Evolutionary conservation across 2,113 vertebrate genomes (phyloP).

Genomic region (Ceratotherium simum): DNA sequence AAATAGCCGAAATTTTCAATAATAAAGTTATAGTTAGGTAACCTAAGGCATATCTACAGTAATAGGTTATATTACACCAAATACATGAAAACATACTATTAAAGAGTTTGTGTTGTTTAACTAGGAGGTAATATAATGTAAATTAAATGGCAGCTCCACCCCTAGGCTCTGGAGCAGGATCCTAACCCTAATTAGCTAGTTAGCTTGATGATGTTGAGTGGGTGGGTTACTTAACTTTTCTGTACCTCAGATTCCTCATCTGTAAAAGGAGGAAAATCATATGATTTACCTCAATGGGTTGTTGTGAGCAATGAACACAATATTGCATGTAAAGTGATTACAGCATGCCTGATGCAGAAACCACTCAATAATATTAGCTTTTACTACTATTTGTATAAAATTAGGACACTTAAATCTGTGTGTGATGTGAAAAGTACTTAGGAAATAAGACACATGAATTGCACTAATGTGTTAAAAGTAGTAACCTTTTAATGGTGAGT

Average conservation of each 20-base stretch:
- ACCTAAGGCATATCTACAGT: not conserved
- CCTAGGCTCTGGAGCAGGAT: not conserved
- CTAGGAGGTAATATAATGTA: not conserved
- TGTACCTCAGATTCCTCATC: not conserved
- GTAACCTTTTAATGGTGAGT: not conserved
- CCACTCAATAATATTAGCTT: not conserved
- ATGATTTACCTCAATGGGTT: not conserved
- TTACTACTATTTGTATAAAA: not conserved
- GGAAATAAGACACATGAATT: not conserved
- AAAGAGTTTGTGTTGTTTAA: not conserved
- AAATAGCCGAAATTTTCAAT: not conserved
- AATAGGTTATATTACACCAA: not conserved
- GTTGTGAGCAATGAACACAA: not conserved
- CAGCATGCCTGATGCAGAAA: not conserved
- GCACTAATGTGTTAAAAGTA: not conserved
- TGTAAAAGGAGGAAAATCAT: not conserved
- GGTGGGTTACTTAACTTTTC: not conserved
- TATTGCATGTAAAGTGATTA: not conserved
- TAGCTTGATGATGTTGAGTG: not conserved
- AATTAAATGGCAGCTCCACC: not conserved
- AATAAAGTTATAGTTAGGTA: not conserved
- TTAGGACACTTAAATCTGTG: not conserved
- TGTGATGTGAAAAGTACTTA: not conserved
- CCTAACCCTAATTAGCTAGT: not conserved
- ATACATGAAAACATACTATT: not conserved